phyloP scores from a whole-genome alignment of 2,888 invertebrate genomes.

The Empis stercorea region DNA sequence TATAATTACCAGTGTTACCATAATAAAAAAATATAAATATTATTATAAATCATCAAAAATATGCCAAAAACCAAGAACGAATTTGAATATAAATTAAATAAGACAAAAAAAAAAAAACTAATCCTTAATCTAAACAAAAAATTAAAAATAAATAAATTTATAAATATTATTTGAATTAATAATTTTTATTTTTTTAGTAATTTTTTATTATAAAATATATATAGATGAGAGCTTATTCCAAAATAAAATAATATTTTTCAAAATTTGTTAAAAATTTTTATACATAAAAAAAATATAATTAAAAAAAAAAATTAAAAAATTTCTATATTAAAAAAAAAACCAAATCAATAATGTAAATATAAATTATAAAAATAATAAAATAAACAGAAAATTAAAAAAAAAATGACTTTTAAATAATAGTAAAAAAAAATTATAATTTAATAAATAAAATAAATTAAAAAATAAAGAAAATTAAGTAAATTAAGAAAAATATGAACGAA shows the following conservation, averaged over 20 bases:
- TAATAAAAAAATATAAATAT: not conserved
- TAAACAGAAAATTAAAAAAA: conserved; percentile 4
- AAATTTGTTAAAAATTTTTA: conserved; percentile 10
- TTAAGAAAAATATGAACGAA: conserved; percentile 5
- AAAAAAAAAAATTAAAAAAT: conserved; percentile 2
- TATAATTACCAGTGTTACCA: not conserved
- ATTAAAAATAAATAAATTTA: conserved; percentile 4
- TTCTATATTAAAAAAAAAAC: too few species aligned
- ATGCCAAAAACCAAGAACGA: not conserved
- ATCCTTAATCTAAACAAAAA: conserved; percentile 3
- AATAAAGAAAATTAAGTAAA: conserved; percentile 1
- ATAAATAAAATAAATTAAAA: conserved; percentile 8
- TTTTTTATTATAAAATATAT: too few species aligned
- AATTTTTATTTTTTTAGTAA: too few species aligned
- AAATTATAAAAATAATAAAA: conserved; percentile 2
- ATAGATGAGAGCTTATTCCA: conserved; percentile 7
- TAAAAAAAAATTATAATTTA: conserved; percentile 10
- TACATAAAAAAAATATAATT: not conserved
- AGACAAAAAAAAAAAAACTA: not conserved
- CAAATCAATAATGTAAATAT: conserved; percentile 5
- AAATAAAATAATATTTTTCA: conserved; percentile 7
- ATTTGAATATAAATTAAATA: conserved; percentile 4
- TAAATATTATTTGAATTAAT: not conserved
- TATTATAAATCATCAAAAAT: not conserved
- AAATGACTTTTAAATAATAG: conserved; percentile 11